These are phyloP conservation scores for Propithecus deckenii DNA, from an alignment of 2,797 vertebrate species.

Conservation along the genomic window DNA sequence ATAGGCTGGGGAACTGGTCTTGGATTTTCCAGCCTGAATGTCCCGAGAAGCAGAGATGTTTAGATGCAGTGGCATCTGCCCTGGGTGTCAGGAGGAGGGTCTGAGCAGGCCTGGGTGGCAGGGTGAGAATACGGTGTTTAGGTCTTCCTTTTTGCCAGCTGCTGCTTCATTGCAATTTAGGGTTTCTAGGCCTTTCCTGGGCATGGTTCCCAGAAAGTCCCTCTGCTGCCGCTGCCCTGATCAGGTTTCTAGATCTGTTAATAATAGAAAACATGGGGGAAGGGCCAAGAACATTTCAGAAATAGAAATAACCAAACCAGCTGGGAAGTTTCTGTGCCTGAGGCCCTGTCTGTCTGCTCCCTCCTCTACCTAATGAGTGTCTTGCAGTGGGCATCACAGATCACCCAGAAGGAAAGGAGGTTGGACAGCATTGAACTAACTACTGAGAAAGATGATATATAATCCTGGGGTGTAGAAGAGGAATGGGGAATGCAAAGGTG, in stretches of 20 bases:
- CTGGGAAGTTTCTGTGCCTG: background rate
- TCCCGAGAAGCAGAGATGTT: background rate
- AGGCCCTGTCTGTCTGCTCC: background rate
- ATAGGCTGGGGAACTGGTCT: background rate
- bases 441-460: background rate
- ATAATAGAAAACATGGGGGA: constrained; percentile 72
- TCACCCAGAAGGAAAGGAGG: background rate
- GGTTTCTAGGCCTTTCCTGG: constrained; percentile 62
- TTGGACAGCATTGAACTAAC: background rate
- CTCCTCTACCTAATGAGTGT: background rate
- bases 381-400: background rate
- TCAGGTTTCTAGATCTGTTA: constrained; percentile 76
- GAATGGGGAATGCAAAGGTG: background rate
- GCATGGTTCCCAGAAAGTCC: constrained; percentile 72
- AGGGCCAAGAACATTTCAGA: constrained; percentile 54
- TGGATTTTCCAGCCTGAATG: background rate
- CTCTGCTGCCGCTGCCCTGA: constrained; percentile 50
- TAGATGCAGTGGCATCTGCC: background rate
- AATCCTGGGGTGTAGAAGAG: background rate
- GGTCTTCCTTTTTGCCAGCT: constrained; percentile 27
- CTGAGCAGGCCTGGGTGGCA: background rate
- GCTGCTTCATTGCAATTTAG: constrained; percentile 38
- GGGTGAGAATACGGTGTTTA: background rate
- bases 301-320: constrained; percentile 53
- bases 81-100: background rate